Percentiles rank a stretch among this genome's conserved stretches.
These are phyloP conservation scores for Aporophyla lueneburgensis DNA, from an alignment of 2,888 invertebrate genomes.

Conservation along the genomic window DNA sequence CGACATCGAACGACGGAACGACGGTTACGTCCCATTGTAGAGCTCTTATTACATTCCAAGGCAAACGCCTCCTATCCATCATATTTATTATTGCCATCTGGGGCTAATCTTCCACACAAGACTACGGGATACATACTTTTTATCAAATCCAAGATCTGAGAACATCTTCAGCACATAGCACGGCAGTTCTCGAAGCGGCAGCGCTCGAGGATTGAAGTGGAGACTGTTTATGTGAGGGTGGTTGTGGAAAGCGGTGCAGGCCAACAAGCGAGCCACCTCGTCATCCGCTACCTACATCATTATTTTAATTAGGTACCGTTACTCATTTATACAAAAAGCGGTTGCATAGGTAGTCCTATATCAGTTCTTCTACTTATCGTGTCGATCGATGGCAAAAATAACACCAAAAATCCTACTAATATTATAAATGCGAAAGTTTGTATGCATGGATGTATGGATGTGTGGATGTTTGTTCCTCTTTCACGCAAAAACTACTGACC, in stretches of 20 bases:
- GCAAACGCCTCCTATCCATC: not conserved
- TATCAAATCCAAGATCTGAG: constrained; percentile 93
- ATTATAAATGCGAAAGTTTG: no score
- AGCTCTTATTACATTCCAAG: no score
- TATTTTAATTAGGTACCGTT: not conserved
- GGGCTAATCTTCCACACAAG: not conserved
- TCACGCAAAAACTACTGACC: no score
- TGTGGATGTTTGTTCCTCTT: no score
- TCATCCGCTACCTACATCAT: constrained; percentile 87
- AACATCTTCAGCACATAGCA: constrained; percentile 93
- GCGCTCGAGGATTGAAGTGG: constrained; percentile 90
- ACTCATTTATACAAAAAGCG: not conserved
- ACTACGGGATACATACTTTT: constrained; percentile 74
- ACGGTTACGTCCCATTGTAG: no score
- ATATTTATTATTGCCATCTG: not conserved
- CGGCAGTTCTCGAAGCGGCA: constrained; percentile 91
- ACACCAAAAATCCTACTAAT: no score
- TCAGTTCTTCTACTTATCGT: no score
- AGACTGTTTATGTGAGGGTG: constrained; percentile 88
- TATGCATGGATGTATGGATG: no score
- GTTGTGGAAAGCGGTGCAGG: constrained; percentile 89
- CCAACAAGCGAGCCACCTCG: constrained; percentile 88
- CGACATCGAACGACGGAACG: no score
- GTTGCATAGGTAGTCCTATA: no score
- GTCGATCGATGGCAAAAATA: no score